Percentiles rank a stretch among this genome's conserved stretches.
Evolutionary conservation across 2,797 vertebrate species (phyloP).

Genomic region (Crotalus adamanteus): DNA sequence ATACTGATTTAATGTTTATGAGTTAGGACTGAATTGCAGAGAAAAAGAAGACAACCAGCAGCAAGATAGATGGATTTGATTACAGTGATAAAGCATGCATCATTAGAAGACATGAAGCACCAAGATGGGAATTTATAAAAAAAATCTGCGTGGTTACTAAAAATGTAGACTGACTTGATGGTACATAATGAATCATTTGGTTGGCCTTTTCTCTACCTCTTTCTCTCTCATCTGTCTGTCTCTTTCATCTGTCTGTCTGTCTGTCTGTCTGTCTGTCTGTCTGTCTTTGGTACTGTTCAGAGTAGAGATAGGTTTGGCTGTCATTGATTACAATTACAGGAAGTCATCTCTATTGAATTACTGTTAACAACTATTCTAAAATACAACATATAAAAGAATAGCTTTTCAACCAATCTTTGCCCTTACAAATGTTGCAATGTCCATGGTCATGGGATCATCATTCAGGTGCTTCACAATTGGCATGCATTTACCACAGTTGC

Average conservation of each 20-base stretch:
- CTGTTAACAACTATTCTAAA: not conserved
- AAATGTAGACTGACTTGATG: not conserved
- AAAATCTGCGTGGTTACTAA: not conserved
- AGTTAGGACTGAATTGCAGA: not conserved
- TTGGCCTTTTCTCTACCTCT: no score
- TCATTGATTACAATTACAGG: not conserved
- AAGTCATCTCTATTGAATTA: not conserved
- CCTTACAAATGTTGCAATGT: not conserved
- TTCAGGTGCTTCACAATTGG: not conserved
- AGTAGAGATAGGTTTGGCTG: not conserved
- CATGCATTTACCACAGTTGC: not conserved
- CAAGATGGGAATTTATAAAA: not conserved
- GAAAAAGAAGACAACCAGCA: not conserved
- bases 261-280: no score
- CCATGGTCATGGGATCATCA: not conserved
- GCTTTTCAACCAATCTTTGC: not conserved
- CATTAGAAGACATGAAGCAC: not conserved
- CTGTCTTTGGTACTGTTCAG: no score
- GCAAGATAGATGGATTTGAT: not conserved
- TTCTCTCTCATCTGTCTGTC: no score
- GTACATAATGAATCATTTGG: no score
- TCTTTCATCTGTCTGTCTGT: no score
- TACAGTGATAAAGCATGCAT: not conserved
- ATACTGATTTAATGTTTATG: not conserved
- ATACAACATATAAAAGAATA: not conserved